A percentile compares a stretch with the other conserved stretches of the same genome.
Conservation (phyloP, 64 coral and sea anemone genomes). For the Pocillopora damicornis region DNA sequence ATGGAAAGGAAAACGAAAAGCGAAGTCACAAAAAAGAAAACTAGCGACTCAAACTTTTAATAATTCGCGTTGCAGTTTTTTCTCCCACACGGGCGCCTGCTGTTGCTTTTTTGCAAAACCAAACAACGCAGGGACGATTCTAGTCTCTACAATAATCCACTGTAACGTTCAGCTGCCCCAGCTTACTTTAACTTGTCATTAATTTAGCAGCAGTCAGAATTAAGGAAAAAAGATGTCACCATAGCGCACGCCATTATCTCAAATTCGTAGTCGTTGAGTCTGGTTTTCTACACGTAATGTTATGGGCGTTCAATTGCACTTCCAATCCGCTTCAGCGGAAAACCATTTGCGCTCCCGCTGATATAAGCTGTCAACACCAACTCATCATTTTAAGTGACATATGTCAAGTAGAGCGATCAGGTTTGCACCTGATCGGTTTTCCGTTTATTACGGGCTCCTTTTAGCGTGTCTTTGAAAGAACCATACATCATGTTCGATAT, state of each 20-base stretch:
- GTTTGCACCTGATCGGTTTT: slow-evolving; percentile 3
- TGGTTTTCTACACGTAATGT: not conserved
- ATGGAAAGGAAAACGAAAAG: not conserved
- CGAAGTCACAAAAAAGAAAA: not conserved
- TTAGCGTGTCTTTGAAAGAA: not conserved
- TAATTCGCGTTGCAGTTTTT: too few relatives aligned
- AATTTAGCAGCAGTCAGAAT: slow-evolving; percentile 24
- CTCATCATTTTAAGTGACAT: slow-evolving; percentile 20
- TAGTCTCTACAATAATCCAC: not conserved
- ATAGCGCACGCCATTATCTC: slow-evolving; percentile 13
- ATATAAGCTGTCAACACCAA: slow-evolving; percentile 7
- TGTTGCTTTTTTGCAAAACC: too few relatives aligned
- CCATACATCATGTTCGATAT: not conserved
- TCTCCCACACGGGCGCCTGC: too few relatives aligned
- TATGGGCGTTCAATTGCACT: not conserved
- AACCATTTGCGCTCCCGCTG: not conserved
- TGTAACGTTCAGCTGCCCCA: not conserved
- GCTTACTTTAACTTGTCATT: slow-evolving; percentile 12
- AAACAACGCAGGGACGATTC: not conserved
- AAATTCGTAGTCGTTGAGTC: slow-evolving; percentile 30
- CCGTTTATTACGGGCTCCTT: not conserved
- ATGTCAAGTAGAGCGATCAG: not conserved
- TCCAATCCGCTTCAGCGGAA: not conserved
- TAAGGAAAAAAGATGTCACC: not conserved
- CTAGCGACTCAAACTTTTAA: not conserved